These are phyloP conservation scores for Teinopalpus imperialis DNA, from an alignment of 2,888 invertebrate genomes.

Conservation along the genomic window DNA sequence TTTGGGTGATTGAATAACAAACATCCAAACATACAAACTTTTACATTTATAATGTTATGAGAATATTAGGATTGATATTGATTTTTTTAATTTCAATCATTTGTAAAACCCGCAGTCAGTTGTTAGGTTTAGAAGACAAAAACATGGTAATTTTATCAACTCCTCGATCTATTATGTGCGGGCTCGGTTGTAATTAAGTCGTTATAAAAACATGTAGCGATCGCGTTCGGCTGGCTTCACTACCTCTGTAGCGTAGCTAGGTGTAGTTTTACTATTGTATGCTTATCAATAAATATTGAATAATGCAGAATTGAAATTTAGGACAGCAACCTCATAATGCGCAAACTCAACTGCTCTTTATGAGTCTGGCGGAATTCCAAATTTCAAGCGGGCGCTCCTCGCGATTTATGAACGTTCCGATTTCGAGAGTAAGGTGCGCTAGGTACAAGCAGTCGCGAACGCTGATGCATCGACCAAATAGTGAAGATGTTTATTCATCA, in stretches of 20 bases:
- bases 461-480: too few species aligned
- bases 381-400: conserved; percentile 47
- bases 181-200: background rate
- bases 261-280: conserved; percentile 1
- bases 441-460: conserved; percentile 5
- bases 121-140: too few species aligned
- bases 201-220: too few species aligned
- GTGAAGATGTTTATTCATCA: too few species aligned
- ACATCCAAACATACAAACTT: too few species aligned
- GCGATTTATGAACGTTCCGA: conserved; percentile 52
- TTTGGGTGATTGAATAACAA: too few species aligned
- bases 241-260: too few species aligned
- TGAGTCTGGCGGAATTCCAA: conserved; percentile 67
- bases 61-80: too few species aligned
- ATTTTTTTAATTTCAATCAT: too few species aligned
- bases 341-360: conserved; percentile 53
- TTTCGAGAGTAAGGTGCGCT: conserved; percentile 36
- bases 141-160: conserved; percentile 1
- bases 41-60: too few species aligned
- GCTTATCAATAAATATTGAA: conserved; percentile 51
- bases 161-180: background rate
- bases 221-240: too few species aligned
- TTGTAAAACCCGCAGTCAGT: too few species aligned
- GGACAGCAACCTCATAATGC: conserved; percentile 61
- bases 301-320: conserved; percentile 55